Conservation (phyloP, 2,797 vertebrate species). For the Sebastes kiyomatsui region DNA sequence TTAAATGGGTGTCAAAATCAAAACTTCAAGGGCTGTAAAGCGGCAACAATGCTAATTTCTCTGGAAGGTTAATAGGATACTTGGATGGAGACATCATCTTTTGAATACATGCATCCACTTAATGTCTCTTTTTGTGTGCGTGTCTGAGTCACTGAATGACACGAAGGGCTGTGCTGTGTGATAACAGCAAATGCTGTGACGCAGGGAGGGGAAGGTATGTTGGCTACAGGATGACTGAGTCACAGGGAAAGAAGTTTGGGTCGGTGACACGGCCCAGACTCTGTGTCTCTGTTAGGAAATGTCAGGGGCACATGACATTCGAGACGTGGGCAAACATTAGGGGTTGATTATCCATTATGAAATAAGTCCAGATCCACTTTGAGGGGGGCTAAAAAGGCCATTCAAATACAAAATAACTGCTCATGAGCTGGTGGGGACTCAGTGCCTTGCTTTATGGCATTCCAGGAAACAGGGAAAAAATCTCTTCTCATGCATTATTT, state of each 20-base stretch:
- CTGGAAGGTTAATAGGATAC: slow-evolving; percentile 23
- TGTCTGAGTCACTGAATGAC: slow-evolving; percentile 12
- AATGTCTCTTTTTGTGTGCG: background rate
- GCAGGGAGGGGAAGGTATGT: background rate
- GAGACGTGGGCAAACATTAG: background rate
- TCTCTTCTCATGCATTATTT: background rate
- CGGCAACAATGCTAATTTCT: slow-evolving; percentile 27
- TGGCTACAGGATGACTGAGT: slow-evolving; percentile 26
- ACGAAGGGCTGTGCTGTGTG: slow-evolving; percentile 1
- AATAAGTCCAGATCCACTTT: background rate
- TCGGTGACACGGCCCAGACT: slow-evolving; percentile 28
- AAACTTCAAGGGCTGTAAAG: background rate
- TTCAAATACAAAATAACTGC: background rate
- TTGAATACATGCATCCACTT: slow-evolving; percentile 6
- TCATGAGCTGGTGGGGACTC: background rate
- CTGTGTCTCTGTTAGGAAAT: slow-evolving; percentile 39
- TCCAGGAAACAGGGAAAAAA: background rate
- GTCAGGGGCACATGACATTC: slow-evolving; percentile 24
- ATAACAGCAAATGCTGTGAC: slow-evolving; percentile 11
- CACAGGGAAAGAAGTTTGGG: slow-evolving; percentile 11
- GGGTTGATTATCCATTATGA: background rate
- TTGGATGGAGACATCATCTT: background rate
- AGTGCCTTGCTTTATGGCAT: background rate
- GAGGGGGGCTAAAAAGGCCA: background rate
- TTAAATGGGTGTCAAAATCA: background rate